Evolutionary conservation across 2,113 vertebrate genomes (phyloP).

Genomic region (Brienomyrus longianalis): DNA sequence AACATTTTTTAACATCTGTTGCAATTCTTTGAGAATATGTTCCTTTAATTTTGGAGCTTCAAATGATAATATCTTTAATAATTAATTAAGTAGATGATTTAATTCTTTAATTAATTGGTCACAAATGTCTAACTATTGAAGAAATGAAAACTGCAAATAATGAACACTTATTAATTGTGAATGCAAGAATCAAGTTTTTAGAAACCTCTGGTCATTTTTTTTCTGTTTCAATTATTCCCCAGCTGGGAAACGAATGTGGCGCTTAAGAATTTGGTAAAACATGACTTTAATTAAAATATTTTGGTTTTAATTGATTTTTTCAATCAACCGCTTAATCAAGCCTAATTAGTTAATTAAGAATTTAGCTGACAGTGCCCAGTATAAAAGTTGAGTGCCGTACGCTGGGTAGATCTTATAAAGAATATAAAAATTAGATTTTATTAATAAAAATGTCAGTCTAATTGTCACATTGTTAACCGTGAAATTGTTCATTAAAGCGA

Average conservation of each 20-base stretch:
- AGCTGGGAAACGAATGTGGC: neutral
- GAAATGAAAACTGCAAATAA: neutral
- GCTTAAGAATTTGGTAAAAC: neutral
- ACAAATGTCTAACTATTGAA: neutral
- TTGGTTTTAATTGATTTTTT: neutral
- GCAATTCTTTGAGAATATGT: neutral
- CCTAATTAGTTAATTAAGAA: neutral
- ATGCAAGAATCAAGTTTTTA: neutral
- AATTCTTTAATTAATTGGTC: neutral
- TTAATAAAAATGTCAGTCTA: neutral
- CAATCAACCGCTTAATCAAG: neutral
- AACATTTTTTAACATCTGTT: neutral
- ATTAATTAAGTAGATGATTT: neutral
- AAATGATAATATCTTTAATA: neutral
- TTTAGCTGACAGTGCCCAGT: neutral
- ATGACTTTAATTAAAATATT: neutral
- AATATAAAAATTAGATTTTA: neutral
- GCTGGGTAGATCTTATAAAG: neutral
- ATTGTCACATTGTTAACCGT: neutral
- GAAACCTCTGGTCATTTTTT: neutral
- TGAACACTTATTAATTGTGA: neutral
- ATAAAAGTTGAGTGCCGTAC: neutral
- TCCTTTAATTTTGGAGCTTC: neutral
- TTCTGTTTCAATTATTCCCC: neutral
- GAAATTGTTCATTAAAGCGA: neutral